Evolutionary conservation across 1,140 invertebrate species (phyloP).

Genomic region (Cryptotermes secundus): DNA sequence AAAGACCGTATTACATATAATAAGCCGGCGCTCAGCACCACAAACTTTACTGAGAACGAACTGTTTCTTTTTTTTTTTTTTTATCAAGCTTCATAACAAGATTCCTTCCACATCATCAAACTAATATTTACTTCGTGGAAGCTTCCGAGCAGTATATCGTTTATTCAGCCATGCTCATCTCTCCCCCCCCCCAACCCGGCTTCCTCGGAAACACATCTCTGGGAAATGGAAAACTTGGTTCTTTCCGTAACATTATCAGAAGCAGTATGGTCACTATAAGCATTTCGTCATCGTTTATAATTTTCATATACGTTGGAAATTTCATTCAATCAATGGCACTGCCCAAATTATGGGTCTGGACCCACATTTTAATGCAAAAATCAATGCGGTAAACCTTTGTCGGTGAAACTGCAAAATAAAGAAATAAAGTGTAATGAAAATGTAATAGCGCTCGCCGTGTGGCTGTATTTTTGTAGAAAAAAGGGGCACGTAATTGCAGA

Average conservation of each 20-base stretch:
- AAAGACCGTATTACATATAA: background rate
- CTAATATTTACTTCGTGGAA: background rate
- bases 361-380: background rate
- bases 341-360: background rate
- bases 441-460: background rate
- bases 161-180: background rate
- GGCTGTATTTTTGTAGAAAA: background rate
- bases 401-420: background rate
- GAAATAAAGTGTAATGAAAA: constrained; percentile 2
- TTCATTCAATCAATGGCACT: background rate
- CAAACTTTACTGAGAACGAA: background rate
- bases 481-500: background rate
- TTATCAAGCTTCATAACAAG: background rate
- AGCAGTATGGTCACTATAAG: background rate
- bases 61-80: background rate
- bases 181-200: background rate
- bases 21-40: background rate
- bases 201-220: background rate
- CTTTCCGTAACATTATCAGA: background rate
- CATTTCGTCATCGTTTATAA: background rate
- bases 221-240: background rate
- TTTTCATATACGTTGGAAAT: background rate
- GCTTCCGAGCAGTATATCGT: background rate
- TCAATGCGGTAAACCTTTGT: background rate
- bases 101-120: background rate